These are phyloP conservation scores for Podarcis raffonei DNA, from an alignment of 2,113 vertebrate species.

Conservation along the genomic window DNA sequence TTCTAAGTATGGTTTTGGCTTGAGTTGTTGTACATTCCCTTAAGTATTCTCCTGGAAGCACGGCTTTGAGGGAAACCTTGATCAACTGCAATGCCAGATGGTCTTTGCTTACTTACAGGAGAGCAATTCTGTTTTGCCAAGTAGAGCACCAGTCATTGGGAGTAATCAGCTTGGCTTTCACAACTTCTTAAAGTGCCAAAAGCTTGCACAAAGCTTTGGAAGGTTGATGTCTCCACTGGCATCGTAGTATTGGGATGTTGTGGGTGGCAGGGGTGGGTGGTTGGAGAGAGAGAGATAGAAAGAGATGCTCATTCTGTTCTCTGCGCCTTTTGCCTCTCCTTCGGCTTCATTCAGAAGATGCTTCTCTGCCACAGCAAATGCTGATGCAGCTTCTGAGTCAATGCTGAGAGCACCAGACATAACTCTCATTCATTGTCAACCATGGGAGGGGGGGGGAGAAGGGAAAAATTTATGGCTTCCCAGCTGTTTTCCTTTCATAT, in stretches of 20 bases:
- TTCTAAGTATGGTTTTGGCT: not conserved
- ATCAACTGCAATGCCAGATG: not conserved
- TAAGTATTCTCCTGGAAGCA: not conserved
- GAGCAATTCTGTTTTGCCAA: not conserved
- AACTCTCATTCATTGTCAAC: constrained; percentile 70
- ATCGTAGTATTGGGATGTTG: too few species aligned
- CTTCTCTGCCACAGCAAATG: constrained; percentile 72
- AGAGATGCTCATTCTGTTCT: not conserved
- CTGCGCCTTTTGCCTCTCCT: constrained; percentile 60
- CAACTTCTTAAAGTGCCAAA: accelerated
- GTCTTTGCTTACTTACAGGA: not conserved
- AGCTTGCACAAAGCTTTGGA: not conserved
- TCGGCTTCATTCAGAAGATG: constrained; percentile 70
- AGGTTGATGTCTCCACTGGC: not conserved
- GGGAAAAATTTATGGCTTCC: constrained; percentile 63
- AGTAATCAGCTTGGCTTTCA: not conserved
- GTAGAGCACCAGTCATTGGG: not conserved
- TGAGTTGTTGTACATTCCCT: not conserved
- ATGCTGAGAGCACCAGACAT: constrained; percentile 71
- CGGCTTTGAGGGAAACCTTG: not conserved
- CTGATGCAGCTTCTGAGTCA: constrained; percentile 73
- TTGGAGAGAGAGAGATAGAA: not conserved
- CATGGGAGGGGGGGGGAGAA: constrained; percentile 19
- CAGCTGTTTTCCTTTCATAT: constrained; percentile 64
- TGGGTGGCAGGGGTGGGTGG: constrained; percentile 7